phyloP scores from a whole-genome alignment of 1,140 invertebrate genomes.

The Cotesia typhae region DNA sequence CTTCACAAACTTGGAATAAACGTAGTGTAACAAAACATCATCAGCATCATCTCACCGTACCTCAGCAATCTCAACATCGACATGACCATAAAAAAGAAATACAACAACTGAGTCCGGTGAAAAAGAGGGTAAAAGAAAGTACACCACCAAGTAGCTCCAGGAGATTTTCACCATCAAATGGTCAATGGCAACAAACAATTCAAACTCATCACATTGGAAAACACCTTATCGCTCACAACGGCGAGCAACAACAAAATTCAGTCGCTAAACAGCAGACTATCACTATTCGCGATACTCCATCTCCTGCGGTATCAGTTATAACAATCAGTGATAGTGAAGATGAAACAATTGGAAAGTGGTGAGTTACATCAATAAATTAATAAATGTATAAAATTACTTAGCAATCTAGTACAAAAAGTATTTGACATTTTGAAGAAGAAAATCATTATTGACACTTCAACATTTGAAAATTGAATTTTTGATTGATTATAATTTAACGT shows the following conservation, averaged over 20 bases:
- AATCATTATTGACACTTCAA: too few species aligned
- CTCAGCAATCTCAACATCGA: slow-evolving; percentile 62
- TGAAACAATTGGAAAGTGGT: slow-evolving; percentile 72
- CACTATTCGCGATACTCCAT: slow-evolving; percentile 91
- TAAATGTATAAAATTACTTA: too few species aligned
- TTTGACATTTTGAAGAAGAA: too few species aligned
- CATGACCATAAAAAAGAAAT: slow-evolving; percentile 83
- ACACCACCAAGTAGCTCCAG: slow-evolving; percentile 78
- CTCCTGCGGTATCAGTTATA: slow-evolving; percentile 93
- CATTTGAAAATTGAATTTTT: too few species aligned
- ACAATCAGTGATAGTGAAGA: slow-evolving; percentile 97
- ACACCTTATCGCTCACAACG: slow-evolving; percentile 50
- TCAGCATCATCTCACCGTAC: slow-evolving; percentile 66
- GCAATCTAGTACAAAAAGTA: too few species aligned
- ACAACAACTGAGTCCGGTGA: slow-evolving; percentile 93
- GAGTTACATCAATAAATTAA: slow-evolving; percentile 31
- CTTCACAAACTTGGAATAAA: slow-evolving; percentile 64
- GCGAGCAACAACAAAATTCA: slow-evolving; percentile 66
- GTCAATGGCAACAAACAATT: slow-evolving; percentile 59
- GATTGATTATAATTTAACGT: too few species aligned
- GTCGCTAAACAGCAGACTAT: slow-evolving; percentile 76
- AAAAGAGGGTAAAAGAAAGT: slow-evolving; percentile 97
- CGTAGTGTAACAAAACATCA: slow-evolving; percentile 68
- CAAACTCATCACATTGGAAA: slow-evolving; percentile 58
- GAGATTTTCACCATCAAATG: slow-evolving; percentile 60